A percentile compares a stretch with the other conserved stretches of the same genome.
Evolutionary conservation across 2,113 vertebrate species (phyloP).

Genomic region (Tachysurus vachellii): DNA sequence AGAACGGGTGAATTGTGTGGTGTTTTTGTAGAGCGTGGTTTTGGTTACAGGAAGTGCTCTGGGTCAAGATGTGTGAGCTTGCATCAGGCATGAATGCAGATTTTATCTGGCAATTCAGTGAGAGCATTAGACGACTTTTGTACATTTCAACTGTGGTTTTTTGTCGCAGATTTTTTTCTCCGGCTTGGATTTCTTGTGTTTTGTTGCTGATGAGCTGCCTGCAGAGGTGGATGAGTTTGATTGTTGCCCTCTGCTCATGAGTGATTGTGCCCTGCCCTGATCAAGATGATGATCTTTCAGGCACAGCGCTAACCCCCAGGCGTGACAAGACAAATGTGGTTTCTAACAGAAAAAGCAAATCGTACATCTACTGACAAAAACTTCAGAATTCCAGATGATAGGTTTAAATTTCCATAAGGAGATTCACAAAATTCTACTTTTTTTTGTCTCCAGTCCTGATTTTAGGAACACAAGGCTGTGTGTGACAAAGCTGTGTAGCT

Average conservation of each 20-base stretch:
- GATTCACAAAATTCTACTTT: no score
- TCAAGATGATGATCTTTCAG: neutral
- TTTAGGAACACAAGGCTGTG: neutral
- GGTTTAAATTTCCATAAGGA: neutral
- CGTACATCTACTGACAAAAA: neutral
- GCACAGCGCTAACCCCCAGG: neutral
- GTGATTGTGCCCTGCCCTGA: conserved; percentile 3
- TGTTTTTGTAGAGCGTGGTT: neutral
- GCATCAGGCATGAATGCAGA: neutral
- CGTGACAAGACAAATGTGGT: neutral
- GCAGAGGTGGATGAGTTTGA: neutral
- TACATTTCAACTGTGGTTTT: neutral
- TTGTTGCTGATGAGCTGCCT: neutral
- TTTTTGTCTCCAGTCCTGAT: neutral
- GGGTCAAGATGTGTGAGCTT: neutral
- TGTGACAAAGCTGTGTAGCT: neutral
- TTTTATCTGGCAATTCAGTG: neutral
- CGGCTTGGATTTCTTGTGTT: neutral
- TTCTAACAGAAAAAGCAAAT: neutral
- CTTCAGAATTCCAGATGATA: no score
- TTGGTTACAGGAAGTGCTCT: neutral
- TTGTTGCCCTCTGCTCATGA: neutral
- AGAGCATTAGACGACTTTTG: neutral
- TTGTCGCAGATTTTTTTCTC: neutral
- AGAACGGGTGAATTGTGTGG: neutral